These are phyloP conservation scores for Zaprionus ornatus DNA, from an alignment of 1,140 invertebrate species.

Conservation along the genomic window DNA sequence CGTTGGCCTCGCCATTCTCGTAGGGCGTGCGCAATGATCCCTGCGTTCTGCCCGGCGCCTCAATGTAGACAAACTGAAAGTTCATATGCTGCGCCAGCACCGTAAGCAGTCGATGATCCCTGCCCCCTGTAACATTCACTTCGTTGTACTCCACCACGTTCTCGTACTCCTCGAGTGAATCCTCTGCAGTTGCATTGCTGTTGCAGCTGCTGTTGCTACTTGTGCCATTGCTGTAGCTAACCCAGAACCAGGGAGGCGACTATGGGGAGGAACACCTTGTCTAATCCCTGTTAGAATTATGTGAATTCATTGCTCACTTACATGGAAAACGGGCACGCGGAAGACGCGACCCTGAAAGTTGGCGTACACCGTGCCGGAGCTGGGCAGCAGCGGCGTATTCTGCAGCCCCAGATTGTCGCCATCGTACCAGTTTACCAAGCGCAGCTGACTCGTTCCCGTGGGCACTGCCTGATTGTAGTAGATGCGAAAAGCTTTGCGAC, in stretches of 20 bases:
- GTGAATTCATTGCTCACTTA: conserved; percentile 58
- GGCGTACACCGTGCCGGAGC: conserved; percentile 85
- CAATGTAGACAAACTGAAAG: conserved; percentile 88
- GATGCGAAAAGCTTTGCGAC: conserved; percentile 85
- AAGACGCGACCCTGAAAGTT: conserved; percentile 87
- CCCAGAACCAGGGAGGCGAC: conserved; percentile 90
- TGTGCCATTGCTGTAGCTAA: conserved; percentile 84
- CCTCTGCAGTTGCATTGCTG: conserved; percentile 48
- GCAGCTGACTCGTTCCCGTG: conserved; percentile 84
- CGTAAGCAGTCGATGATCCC: conserved; percentile 87
- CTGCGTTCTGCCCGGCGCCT: conserved; percentile 88
- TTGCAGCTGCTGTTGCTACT: conserved; percentile 65
- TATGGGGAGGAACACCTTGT: conserved; percentile 68
- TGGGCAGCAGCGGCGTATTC: conserved; percentile 86
- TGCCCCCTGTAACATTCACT: conserved; percentile 87
- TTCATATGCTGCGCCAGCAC: conserved; percentile 87
- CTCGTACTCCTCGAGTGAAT: conserved; percentile 6
- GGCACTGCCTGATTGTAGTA: conserved; percentile 88
- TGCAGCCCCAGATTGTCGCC: conserved; percentile 85
- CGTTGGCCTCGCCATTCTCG: conserved; percentile 85
- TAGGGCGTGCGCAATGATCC: conserved; percentile 85
- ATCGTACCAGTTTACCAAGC: conserved; percentile 89
- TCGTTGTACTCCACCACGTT: conserved; percentile 78
- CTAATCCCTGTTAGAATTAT: not conserved
- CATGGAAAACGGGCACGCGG: conserved; percentile 88